These are phyloP conservation scores for Ophiodon elongatus DNA, from an alignment of 2,113 vertebrate genomes.

Conservation along the genomic window DNA sequence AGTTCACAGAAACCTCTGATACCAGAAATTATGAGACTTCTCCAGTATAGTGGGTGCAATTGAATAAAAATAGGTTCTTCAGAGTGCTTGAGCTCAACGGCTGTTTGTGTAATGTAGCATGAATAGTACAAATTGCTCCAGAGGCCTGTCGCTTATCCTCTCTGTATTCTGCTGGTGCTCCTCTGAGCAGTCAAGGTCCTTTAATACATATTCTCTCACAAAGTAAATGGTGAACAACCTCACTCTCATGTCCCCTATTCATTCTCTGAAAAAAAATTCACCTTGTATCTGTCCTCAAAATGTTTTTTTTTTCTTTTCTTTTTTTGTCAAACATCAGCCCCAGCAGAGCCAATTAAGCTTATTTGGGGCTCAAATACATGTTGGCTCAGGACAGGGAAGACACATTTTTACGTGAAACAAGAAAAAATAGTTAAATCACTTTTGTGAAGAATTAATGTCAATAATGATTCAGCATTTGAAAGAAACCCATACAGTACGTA, in stretches of 20 bases:
- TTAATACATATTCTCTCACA: constrained; percentile 39
- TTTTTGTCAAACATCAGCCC: constrained; percentile 36
- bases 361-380: constrained; percentile 1
- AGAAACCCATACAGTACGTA: neutral
- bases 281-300: constrained; percentile 31
- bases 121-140: constrained; percentile 72
- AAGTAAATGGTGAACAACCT: constrained; percentile 43
- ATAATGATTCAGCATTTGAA: neutral
- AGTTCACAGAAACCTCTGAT: constrained; percentile 31
- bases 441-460: neutral
- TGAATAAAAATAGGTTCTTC: constrained; percentile 61
- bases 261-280: constrained; percentile 25
- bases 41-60: constrained; percentile 39
- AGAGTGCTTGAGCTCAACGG: constrained; percentile 52
- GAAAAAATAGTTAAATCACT: neutral
- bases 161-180: constrained; percentile 45
- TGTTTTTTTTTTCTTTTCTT: constrained; percentile 13
- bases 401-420: constrained; percentile 3
- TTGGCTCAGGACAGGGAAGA: constrained; percentile 27
- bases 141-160: constrained; percentile 64
- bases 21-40: constrained; percentile 17
- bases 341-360: constrained; percentile 54
- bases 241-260: constrained; percentile 42
- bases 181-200: constrained; percentile 55
- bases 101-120: constrained; percentile 77